Base-by-base conservation (phyloP, 2,113 vertebrate genomes). In the Chaenogobius annularis region DNA sequence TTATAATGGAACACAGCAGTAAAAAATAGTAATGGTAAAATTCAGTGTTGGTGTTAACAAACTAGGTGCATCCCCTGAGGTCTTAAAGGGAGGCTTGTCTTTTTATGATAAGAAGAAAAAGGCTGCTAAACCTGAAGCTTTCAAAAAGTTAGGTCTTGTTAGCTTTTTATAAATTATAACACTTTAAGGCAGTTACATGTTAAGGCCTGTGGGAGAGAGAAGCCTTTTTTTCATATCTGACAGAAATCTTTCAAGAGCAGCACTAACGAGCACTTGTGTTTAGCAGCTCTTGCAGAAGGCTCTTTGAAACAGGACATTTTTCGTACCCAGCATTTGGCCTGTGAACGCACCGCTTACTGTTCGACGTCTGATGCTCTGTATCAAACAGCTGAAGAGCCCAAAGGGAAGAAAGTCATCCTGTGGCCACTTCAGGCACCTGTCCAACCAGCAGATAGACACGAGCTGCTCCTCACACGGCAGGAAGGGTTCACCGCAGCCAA, bases 181-280 rank as follows among this genome's bases (percentile, higher is more conserved):
- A 69, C 56, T 80, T 77, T 72, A 76, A 73, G 86, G 52, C 52
- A 1, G 43, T 65, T 31, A 31, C 26, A 31, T 4, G 26, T 31
- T 31, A 31, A 31, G 26, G 79, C 72, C 83, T 78, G 54, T 83
- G 85, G 78, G 69, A 31, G 26, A 31, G 71, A 62, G 44, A 77
- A 59, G 69, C 50, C 52, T n/a, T 75, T 68, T 62, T 59, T 64
- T 64, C 78, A 46, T 77, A 68, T 71, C 52, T 76, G 76, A 83
- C 80, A 84, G 75, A 83, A 87, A 84, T 61, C 71, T 66, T 3
- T 65, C 74, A 72, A 66, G 73, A 79, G 79, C 73, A 70, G 22
- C 77, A 69, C 88, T 86, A 92, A 93, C 84, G 80, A 92, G 84
- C 83, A 54, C 56, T 61, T 69, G 74, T 89, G 87, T 91, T 92